Evolutionary conservation across 2,888 invertebrate genomes (phyloP).

Genomic region (Agrotis segetum): DNA sequence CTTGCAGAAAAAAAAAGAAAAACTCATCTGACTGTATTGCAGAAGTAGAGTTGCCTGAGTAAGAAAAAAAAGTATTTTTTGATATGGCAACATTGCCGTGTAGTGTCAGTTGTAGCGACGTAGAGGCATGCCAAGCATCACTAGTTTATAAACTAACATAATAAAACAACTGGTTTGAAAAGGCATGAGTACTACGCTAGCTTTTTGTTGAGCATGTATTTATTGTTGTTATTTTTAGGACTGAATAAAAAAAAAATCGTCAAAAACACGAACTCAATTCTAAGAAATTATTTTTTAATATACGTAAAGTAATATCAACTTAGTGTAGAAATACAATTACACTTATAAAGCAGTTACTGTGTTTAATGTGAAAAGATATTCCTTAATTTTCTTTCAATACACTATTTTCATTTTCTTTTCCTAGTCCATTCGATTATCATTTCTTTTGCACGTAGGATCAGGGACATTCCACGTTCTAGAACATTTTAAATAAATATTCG

Average conservation of each 20-base stretch:
- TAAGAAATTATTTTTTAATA: not conserved
- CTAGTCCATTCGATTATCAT: not conserved
- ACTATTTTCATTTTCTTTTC: not conserved
- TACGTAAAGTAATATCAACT: too few species aligned
- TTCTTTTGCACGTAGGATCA: constrained; percentile 39
- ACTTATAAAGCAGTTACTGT: too few species aligned
- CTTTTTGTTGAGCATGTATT: constrained; percentile 78
- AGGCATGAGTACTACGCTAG: constrained; percentile 75
- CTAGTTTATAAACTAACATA: constrained; percentile 73
- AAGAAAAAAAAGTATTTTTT: not conserved
- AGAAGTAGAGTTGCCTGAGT: not conserved
- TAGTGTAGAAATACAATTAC: too few species aligned
- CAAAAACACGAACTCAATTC: too few species aligned
- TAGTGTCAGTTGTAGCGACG: constrained; percentile 69
- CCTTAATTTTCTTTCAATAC: not conserved
- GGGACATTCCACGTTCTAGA: not conserved
- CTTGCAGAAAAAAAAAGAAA: not conserved
- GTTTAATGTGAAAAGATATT: too few species aligned
- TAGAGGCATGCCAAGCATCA: constrained; percentile 75
- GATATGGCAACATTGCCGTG: constrained; percentile 33
- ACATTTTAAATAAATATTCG: constrained; percentile 19
- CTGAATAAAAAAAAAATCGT: not conserved
- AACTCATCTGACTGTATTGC: not conserved
- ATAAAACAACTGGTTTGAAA: constrained; percentile 64
- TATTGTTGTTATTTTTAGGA: constrained; percentile 32